Conservation (phyloP, 35 echinoderm and acorn worm species). For the Ptychodera flava region DNA sequence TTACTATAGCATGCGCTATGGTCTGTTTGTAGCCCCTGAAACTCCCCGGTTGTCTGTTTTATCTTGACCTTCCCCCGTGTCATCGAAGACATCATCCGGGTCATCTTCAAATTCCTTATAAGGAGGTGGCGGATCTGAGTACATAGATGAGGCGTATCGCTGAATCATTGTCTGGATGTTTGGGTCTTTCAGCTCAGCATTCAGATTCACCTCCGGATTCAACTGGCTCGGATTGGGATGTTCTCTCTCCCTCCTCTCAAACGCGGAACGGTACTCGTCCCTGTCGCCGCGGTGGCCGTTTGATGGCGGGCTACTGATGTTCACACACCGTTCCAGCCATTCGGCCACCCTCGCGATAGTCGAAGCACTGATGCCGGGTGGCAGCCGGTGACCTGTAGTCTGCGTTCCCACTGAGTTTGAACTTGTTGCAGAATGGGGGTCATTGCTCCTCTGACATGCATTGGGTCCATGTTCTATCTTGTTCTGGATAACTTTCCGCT, state of each 20-base stretch:
- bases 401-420: neutral
- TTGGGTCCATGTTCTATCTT: conserved; percentile 64
- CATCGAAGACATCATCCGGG: neutral
- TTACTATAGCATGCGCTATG: too few relatives aligned
- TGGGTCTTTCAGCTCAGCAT: neutral
- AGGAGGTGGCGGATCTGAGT: neutral
- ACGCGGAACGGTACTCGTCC: neutral
- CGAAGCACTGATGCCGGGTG: neutral
- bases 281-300: neutral
- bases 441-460: neutral
- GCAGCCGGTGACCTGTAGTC: neutral
- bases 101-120: neutral
- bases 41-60: too few relatives aligned
- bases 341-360: neutral
- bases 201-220: neutral
- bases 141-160: neutral
- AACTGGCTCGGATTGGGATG: neutral
- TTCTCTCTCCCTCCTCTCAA: neutral
- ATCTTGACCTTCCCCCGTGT: neutral
- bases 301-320: neutral
- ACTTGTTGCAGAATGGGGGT: neutral
- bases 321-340: neutral
- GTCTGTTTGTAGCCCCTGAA: too few relatives aligned
- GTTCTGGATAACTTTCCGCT: conserved; percentile 50
- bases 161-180: neutral